A percentile compares a stretch with the other conserved stretches of the same genome.
These are phyloP conservation scores for Myiagra hebetior DNA, from an alignment of 2,113 vertebrate genomes.

Conservation along the genomic window DNA sequence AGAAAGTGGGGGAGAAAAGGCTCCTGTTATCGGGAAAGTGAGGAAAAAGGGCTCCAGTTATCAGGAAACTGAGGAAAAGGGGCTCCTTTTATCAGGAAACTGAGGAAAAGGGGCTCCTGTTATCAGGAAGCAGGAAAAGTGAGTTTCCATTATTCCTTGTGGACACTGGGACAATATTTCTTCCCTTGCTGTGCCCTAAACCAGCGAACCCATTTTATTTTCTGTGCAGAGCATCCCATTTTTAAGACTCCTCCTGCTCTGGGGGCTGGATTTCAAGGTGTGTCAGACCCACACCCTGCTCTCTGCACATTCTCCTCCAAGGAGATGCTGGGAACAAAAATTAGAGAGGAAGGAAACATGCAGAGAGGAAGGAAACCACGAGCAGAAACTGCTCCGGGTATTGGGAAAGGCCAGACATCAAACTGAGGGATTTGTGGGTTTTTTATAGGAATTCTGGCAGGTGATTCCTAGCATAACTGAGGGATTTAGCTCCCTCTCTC, in stretches of 20 bases:
- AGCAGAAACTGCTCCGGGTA: neutral
- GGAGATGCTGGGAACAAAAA: neutral
- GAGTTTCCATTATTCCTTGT: neutral
- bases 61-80: no score
- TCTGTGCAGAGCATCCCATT: neutral
- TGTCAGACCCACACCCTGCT: neutral
- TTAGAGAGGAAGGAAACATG: neutral
- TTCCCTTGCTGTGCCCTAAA: neutral
- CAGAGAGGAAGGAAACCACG: neutral
- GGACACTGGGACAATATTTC: neutral
- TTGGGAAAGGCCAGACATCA: neutral
- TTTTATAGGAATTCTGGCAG: neutral
- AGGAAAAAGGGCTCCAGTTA: no score
- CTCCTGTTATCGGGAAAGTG: accelerated
- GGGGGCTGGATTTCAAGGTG: neutral
- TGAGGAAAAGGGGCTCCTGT: no score
- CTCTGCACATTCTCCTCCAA: neutral
- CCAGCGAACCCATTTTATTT: neutral
- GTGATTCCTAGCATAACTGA: neutral
- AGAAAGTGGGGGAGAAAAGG: accelerated
- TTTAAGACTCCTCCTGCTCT: neutral
- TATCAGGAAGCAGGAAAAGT: neutral
- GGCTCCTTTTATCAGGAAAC: no score
- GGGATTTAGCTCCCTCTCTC: neutral
- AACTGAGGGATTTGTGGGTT: neutral